Evolutionary conservation across 1,140 invertebrate species (phyloP).

Genomic region (Dinoponera quadriceps): DNA sequence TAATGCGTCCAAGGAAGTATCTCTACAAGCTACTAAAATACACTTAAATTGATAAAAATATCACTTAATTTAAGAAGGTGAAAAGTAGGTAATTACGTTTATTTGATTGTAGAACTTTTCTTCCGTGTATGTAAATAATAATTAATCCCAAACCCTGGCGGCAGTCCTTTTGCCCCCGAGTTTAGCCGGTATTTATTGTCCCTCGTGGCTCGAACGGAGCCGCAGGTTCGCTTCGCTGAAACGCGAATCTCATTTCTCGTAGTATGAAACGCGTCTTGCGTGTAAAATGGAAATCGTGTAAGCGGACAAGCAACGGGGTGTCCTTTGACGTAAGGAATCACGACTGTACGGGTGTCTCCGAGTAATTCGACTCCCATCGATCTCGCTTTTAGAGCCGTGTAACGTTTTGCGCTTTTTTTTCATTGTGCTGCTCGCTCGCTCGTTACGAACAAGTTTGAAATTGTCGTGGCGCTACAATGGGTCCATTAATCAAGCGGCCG

Average conservation of each 20-base stretch:
- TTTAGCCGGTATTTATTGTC: not conserved
- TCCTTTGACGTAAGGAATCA: not conserved
- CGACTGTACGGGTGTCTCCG: not conserved
- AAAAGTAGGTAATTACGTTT: too few species aligned
- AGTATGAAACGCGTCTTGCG: not conserved
- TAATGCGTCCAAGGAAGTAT: too few species aligned
- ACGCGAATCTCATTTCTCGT: not conserved
- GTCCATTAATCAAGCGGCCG: constrained; percentile 62
- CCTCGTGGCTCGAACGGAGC: not conserved
- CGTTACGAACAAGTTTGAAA: constrained; percentile 50
- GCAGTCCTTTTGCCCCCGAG: not conserved
- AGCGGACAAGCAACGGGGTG: not conserved
- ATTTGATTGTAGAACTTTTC: too few species aligned
- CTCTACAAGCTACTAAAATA: too few species aligned
- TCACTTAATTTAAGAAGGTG: too few species aligned
- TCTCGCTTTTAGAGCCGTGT: not conserved
- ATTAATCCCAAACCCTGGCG: constrained; percentile 55
- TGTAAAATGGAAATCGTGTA: constrained; percentile 9
- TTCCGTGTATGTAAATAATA: constrained; percentile 67
- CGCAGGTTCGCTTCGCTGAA: not conserved
- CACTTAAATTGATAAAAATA: too few species aligned
- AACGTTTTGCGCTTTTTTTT: constrained; percentile 10
- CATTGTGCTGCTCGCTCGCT: not conserved
- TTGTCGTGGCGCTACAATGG: constrained; percentile 46
- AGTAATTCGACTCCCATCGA: not conserved